Percentiles rank a stretch among this genome's conserved stretches.
Conservation (phyloP, 2,113 vertebrate genomes). For the Ivindomyrus marchei region DNA sequence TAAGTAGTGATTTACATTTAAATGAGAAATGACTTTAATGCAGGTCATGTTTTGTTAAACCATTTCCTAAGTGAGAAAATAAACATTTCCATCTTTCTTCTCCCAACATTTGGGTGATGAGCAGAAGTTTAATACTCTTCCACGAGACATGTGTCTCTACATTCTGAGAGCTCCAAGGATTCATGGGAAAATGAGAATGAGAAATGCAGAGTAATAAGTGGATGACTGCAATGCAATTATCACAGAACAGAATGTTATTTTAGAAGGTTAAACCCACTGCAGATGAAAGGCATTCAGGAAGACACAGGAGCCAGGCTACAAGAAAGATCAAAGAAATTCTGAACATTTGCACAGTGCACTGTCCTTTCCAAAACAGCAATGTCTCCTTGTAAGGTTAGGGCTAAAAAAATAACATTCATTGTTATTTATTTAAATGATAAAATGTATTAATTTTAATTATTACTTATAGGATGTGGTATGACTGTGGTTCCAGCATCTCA, state of each 20-base stretch:
- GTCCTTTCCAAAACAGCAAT: not conserved
- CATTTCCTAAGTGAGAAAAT: not conserved
- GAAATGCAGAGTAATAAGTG: not conserved
- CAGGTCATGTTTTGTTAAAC: not conserved
- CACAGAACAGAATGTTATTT: not conserved
- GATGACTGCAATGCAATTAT: not conserved
- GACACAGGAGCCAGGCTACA: not conserved
- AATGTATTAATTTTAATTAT: not conserved
- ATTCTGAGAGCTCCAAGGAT: not conserved
- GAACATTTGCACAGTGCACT: not conserved
- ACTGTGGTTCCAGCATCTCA: not conserved
- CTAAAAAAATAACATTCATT: not conserved
- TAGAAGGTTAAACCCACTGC: not conserved
- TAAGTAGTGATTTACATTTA: not conserved
- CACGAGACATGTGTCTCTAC: not conserved
- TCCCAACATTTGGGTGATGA: not conserved
- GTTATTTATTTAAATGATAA: not conserved
- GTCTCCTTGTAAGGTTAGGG: not conserved
- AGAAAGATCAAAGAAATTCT: not conserved
- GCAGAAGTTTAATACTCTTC: not conserved
- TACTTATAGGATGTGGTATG: not conserved
- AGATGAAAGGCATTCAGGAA: not conserved
- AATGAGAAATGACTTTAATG: not conserved
- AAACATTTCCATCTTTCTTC: not conserved
- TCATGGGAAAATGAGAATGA: not conserved